Percentiles rank a stretch among this genome's conserved stretches.
These are phyloP conservation scores for Caenorhabditis sp. DNA, from an alignment of 2,888 invertebrate genomes.

Conservation along the genomic window DNA sequence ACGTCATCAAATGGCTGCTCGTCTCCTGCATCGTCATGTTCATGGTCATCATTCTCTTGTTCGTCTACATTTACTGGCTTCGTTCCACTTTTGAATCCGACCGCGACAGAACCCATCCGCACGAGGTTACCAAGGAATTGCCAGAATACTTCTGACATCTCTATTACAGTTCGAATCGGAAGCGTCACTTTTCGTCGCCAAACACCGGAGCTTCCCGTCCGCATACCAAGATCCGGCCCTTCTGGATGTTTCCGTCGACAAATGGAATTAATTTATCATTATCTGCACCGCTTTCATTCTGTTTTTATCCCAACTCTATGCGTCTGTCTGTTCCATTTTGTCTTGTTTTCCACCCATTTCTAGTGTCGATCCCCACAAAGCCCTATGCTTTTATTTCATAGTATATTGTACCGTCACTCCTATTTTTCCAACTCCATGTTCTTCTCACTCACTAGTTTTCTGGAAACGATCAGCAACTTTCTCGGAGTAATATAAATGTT, in stretches of 20 bases:
- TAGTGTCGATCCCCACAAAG: too few species aligned
- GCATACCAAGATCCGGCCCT: constrained; percentile 52
- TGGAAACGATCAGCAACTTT: too few species aligned
- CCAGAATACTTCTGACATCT: not conserved
- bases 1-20: constrained; percentile 45
- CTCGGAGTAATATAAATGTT: too few species aligned
- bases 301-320: not conserved
- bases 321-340: constrained; percentile 12
- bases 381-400: constrained; percentile 10
- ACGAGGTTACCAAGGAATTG: constrained; percentile 20
- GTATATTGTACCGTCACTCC: not conserved
- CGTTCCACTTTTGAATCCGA: constrained; percentile 41
- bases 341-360: too few species aligned
- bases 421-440: not conserved
- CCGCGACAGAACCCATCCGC: constrained; percentile 22
- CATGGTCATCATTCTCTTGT: constrained; percentile 43
- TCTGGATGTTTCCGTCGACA: constrained; percentile 56
- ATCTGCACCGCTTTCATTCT: not conserved
- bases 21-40: constrained; percentile 36
- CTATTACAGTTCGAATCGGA: constrained; percentile 32
- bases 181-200: constrained; percentile 44
- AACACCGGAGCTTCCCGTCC: constrained; percentile 49
- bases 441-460: not conserved
- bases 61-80: constrained; percentile 58
- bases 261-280: constrained; percentile 44